A percentile compares a stretch with the other conserved stretches of the same genome.
These are phyloP conservation scores for Arothron firmamentum DNA, from an alignment of 2,113 vertebrate genomes.

Conservation along the genomic window DNA sequence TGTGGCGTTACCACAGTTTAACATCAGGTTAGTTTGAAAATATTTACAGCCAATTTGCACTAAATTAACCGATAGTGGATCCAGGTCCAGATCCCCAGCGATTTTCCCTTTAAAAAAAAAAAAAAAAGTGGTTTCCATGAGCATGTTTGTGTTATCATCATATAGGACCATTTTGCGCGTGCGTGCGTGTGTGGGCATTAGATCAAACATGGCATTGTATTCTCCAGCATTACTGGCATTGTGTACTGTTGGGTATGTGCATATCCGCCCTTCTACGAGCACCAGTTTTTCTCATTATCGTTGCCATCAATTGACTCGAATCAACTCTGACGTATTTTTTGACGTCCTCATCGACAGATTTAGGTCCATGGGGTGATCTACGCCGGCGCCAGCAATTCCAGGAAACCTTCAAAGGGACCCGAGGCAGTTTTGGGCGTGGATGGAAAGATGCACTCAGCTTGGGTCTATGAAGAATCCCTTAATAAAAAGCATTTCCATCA, in stretches of 20 bases:
- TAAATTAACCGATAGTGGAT: not conserved
- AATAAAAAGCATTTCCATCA: slow-evolving; percentile 38
- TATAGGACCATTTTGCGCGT: slow-evolving; percentile 33
- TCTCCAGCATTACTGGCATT: slow-evolving; percentile 32
- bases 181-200: slow-evolving; percentile 35
- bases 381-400: slow-evolving; percentile 27
- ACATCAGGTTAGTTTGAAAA: not conserved
- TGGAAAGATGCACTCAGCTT: slow-evolving; percentile 35
- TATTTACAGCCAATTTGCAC: slow-evolving; percentile 11
- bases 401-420: slow-evolving; percentile 32
- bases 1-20: slow-evolving; percentile 8
- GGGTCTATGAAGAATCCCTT: not conserved
- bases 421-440: slow-evolving; percentile 33
- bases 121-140: too few species aligned
- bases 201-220: slow-evolving; percentile 71
- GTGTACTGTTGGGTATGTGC: slow-evolving; percentile 30
- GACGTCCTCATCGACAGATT: slow-evolving; percentile 25
- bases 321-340: slow-evolving; percentile 32
- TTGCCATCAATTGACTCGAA: slow-evolving; percentile 11
- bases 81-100: not conserved
- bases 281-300: slow-evolving; percentile 63
- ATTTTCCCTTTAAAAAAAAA: not conserved
- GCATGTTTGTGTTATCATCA: slow-evolving; percentile 27
- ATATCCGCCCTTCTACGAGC: slow-evolving; percentile 23
- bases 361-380: not conserved